phyloP scores from a whole-genome alignment of 2,888 invertebrate genomes.

The Cataglyphis altisquamis region DNA sequence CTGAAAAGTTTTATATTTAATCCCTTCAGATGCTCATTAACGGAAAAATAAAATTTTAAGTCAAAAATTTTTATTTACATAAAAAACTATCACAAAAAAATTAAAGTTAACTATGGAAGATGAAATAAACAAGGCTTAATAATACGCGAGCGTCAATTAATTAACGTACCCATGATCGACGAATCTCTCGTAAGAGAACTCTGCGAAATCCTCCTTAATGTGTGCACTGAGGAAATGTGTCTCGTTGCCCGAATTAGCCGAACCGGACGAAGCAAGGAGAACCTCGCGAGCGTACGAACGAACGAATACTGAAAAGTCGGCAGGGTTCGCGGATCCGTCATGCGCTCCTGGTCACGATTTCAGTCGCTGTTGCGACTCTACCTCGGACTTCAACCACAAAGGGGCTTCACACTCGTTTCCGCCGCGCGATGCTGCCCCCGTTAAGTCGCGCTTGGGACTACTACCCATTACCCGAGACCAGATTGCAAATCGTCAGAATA shows the following conservation, averaged over 20 bases:
- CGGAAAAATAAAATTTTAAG: background rate
- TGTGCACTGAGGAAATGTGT: background rate
- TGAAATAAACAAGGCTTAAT: background rate
- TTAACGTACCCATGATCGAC: conserved; percentile 43
- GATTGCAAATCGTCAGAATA: conserved; percentile 22
- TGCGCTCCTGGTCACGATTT: conserved; percentile 76
- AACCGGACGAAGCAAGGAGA: conserved; percentile 48
- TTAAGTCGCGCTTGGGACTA: conserved; percentile 32
- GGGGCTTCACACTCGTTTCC: conserved; percentile 61
- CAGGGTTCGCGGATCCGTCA: conserved; percentile 73
- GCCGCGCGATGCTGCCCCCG: conserved; percentile 25
- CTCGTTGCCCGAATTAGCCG: background rate
- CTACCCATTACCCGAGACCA: background rate
- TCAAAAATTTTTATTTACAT: background rate
- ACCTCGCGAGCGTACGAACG: conserved; percentile 66
- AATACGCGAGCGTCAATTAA: background rate
- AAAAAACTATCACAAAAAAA: background rate
- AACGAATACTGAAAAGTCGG: conserved; percentile 71
- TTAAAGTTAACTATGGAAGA: background rate
- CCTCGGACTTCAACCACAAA: conserved; percentile 69
- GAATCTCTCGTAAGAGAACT: background rate
- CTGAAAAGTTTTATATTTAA: conserved; percentile 39
- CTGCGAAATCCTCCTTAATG: background rate
- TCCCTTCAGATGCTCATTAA: conserved; percentile 29
- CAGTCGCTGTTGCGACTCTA: conserved; percentile 72